Percentiles rank a stretch among this genome's conserved stretches.
phyloP scores from a whole-genome alignment of 2,113 vertebrate species.

The Sceloporus tristichus region DNA sequence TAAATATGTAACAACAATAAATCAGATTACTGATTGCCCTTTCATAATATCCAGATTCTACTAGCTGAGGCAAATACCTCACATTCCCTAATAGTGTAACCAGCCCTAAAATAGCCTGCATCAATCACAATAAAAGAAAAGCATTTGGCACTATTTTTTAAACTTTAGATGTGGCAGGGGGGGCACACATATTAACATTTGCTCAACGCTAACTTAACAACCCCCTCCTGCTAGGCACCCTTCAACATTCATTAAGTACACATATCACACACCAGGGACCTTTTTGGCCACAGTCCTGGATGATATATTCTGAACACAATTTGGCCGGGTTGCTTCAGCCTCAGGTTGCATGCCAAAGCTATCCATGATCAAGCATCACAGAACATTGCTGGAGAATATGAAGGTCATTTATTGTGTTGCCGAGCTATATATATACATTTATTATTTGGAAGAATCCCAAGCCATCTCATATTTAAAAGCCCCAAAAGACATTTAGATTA shows the following conservation, averaged over 20 bases:
- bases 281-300: background rate
- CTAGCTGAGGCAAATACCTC: background rate
- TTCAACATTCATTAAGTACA: background rate
- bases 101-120: background rate
- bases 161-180: background rate
- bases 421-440: slow-evolving; percentile 19
- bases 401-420: background rate
- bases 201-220: background rate
- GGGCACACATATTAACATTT: background rate
- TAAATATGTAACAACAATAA: background rate
- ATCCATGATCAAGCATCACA: background rate
- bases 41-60: background rate
- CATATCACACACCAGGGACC: background rate
- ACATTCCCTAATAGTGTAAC: background rate
- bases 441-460: slow-evolving; percentile 25
- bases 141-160: background rate
- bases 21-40: background rate
- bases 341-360: background rate
- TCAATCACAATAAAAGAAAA: background rate
- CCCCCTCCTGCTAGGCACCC: background rate
- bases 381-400: background rate
- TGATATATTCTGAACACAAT: background rate
- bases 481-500: background rate
- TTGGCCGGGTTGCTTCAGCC: background rate
- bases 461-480: slow-evolving; percentile 20